Conservation (phyloP, 2,888 invertebrate species). For the Watsonalla cultraria region DNA sequence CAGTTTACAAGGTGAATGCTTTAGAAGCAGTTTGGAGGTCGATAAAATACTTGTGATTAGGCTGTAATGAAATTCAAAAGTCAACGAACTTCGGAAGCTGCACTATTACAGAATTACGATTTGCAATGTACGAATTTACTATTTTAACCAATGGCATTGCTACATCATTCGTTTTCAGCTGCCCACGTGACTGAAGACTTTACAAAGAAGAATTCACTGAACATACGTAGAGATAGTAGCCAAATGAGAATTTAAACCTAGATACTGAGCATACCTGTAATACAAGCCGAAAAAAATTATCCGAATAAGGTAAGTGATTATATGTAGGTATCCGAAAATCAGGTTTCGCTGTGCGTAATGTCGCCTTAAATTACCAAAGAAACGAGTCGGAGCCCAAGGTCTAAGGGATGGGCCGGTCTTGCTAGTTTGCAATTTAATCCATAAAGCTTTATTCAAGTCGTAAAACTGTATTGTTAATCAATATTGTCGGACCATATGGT, state of each 20-base stretch:
- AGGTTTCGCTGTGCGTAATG: neutral
- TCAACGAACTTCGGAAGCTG: slow-evolving; percentile 26
- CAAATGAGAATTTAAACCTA: too few relatives aligned
- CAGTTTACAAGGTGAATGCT: slow-evolving; percentile 39
- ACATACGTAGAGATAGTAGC: too few relatives aligned
- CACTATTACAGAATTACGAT: neutral
- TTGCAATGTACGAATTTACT: neutral
- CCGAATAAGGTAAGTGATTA: too few relatives aligned
- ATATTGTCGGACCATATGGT: too few relatives aligned
- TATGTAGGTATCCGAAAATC: neutral
- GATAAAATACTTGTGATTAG: slow-evolving; percentile 24
- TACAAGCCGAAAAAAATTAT: too few relatives aligned
- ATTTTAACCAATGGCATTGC: neutral
- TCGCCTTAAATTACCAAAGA: neutral
- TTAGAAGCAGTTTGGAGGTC: slow-evolving; percentile 24
- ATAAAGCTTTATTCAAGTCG: too few relatives aligned
- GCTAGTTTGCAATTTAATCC: too few relatives aligned
- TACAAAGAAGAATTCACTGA: too few relatives aligned
- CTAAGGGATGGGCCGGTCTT: neutral
- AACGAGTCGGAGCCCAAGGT: neutral
- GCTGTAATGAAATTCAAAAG: slow-evolving; percentile 24
- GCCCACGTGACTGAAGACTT: too few relatives aligned
- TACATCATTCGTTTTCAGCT: neutral
- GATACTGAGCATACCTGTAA: too few relatives aligned
- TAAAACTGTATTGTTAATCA: too few relatives aligned